Conservation (phyloP, 2,797 vertebrate genomes). For the Sarcophilus harrisii region DNA sequence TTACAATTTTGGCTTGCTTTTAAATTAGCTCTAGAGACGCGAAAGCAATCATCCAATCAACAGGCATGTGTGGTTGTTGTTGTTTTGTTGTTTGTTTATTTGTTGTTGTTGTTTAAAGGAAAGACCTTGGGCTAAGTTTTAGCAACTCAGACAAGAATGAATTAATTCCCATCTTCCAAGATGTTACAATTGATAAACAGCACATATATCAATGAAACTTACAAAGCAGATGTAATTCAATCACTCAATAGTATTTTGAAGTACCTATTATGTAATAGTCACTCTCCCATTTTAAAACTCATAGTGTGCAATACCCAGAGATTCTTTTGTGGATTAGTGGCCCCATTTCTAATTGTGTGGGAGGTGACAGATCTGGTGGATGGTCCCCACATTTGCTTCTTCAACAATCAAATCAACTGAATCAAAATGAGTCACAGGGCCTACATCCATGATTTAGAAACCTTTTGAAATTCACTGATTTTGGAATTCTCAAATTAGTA, state of each 20-base stretch:
- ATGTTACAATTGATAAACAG: not conserved
- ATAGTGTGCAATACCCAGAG: fast-evolving
- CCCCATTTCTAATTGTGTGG: not conserved
- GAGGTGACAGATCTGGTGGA: not conserved
- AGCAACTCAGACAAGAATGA: not conserved
- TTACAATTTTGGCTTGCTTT: not conserved
- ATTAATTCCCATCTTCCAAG: not conserved
- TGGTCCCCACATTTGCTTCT: not conserved
- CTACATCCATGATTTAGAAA: not conserved
- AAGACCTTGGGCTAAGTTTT: no score
- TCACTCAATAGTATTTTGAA: not conserved
- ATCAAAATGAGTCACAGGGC: not conserved
- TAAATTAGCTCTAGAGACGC: not conserved
- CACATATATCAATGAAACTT: not conserved
- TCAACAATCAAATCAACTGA: not conserved
- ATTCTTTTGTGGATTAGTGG: not conserved
- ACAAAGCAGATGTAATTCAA: not conserved
- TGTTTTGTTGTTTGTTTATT: not conserved
- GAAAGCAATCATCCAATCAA: not conserved
- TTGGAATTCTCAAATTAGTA: not conserved
- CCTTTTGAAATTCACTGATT: not conserved
- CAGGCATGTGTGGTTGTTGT: not conserved
- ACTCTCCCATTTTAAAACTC: not conserved
- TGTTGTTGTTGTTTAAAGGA: not conserved
- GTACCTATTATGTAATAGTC: not conserved